Evolutionary conservation across 2,888 invertebrate species (phyloP).

Genomic region (Latrodectus elegans): DNA sequence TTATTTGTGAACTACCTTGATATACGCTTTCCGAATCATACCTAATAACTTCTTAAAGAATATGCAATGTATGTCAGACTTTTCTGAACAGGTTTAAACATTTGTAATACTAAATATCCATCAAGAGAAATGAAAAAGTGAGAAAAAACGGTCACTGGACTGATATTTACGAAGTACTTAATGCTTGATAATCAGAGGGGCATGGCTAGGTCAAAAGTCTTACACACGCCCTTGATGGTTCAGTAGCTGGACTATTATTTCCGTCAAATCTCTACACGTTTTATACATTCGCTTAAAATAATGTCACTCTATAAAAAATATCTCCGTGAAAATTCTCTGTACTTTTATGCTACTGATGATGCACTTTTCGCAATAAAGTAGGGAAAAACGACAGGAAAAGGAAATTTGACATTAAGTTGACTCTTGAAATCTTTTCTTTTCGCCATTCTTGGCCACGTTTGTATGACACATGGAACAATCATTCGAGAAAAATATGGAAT

Average conservation of each 20-base stretch:
- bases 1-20: too few relatives aligned
- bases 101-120: too few relatives aligned
- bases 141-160: too few relatives aligned
- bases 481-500: too few relatives aligned
- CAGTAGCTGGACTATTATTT: conserved; percentile 61
- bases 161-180: background rate
- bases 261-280: conserved; percentile 35
- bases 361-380: background rate
- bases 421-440: background rate
- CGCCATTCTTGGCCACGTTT: too few relatives aligned
- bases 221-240: conserved; percentile 37
- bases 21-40: too few relatives aligned
- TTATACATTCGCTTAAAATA: conserved; percentile 20
- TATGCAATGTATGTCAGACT: too few relatives aligned
- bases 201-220: conserved; percentile 60
- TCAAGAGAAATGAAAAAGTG: too few relatives aligned
- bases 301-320: conserved; percentile 10
- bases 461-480: too few relatives aligned
- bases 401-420: background rate
- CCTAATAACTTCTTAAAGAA: too few relatives aligned
- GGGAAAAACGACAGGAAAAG: background rate
- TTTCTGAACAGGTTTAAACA: too few relatives aligned
- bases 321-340: conserved; percentile 32
- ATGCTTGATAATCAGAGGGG: conserved; percentile 57
- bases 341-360: conserved; percentile 12